Conservation (phyloP, 2,797 vertebrate species). For the Sebastes variabilis region DNA sequence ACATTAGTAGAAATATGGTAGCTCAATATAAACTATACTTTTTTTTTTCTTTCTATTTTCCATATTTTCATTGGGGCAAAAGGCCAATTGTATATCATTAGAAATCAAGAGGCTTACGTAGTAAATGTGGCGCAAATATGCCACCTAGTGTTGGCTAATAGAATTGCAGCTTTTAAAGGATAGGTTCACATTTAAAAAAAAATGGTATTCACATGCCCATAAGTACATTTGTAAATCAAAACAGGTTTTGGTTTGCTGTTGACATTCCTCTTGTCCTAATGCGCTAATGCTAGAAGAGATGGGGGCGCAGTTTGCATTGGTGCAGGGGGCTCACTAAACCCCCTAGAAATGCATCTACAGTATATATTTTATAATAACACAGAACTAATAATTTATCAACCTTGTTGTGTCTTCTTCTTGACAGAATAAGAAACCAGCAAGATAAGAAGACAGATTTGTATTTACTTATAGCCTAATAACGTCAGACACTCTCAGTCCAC, state of each 20-base stretch:
- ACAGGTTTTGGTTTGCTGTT: slow-evolving; percentile 3
- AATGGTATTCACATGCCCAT: not conserved
- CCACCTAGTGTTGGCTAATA: slow-evolving; percentile 67
- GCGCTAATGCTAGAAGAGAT: not conserved
- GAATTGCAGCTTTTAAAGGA: slow-evolving; percentile 49
- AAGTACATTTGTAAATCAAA: not conserved
- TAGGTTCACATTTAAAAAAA: slow-evolving; percentile 5
- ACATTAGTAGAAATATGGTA: not conserved
- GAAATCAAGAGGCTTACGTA: not conserved
- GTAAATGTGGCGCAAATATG: slow-evolving; percentile 39
- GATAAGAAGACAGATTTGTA: too few species aligned
- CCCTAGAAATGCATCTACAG: too few species aligned
- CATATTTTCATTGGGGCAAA: not conserved
- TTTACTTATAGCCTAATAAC: too few species aligned
- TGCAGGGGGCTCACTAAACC: too few species aligned
- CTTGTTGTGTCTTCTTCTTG: too few species aligned
- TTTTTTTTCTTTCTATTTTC: not conserved
- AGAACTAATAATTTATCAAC: too few species aligned
- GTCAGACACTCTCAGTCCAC: too few species aligned
- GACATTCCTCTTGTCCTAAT: not conserved
- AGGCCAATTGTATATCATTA: not conserved
- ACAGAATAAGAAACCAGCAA: too few species aligned
- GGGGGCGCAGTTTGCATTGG: too few species aligned
- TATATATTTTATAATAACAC: too few species aligned
- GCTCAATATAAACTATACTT: not conserved